phyloP scores from a whole-genome alignment of 2,797 vertebrate species.

The Telmatherina bonti region DNA sequence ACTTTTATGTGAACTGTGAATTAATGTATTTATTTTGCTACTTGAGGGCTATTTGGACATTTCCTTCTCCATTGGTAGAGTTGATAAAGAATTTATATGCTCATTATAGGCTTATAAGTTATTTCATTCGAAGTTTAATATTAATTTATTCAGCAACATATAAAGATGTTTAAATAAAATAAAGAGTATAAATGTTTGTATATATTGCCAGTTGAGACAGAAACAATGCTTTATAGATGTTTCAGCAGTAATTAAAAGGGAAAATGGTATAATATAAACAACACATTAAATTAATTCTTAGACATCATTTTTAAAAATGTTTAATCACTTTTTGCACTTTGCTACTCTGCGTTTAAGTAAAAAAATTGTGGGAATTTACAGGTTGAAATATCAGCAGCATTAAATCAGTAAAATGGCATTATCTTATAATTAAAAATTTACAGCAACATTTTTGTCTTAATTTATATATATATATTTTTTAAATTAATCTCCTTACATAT shows the following conservation, averaged over 20 bases:
- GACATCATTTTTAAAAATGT: background rate
- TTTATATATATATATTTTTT: conserved; percentile 7
- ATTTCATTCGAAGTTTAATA: conserved; percentile 1
- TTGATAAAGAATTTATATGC: background rate
- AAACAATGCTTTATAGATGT: background rate
- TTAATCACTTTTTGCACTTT: conserved; percentile 13
- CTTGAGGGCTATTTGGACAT: background rate
- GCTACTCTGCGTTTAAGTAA: conserved; percentile 6
- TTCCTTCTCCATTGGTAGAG: no score
- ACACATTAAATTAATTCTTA: background rate
- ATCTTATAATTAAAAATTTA: conserved; percentile 8
- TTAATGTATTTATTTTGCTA: conserved; percentile 25
- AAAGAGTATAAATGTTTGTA: background rate
- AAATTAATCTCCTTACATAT: background rate
- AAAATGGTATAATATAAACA: background rate
- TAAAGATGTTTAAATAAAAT: background rate
- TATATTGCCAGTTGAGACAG: background rate
- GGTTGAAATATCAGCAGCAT: background rate
- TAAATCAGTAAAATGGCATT: background rate
- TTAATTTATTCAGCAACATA: no score
- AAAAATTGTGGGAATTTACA: background rate
- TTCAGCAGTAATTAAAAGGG: background rate
- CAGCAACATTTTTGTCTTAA: background rate
- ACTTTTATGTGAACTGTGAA: background rate
- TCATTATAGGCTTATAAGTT: background rate